Evolutionary conservation across 2,797 vertebrate species (phyloP), one percentile per base, ranked within the genome.

Genomic region (Sus cebifrons): DNA sequence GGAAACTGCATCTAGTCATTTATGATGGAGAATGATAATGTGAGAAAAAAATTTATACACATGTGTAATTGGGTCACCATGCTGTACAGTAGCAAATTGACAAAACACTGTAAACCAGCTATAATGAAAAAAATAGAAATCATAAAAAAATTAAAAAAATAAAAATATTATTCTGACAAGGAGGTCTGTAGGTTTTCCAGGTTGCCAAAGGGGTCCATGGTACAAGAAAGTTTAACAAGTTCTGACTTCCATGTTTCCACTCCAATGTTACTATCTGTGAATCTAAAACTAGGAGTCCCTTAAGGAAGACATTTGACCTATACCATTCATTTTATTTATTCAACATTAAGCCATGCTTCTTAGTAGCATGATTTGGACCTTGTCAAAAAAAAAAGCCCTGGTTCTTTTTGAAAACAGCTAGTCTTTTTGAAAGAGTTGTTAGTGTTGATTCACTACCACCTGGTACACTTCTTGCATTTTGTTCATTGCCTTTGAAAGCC

Each of bases 161-260:
- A 70, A 78, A 89, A 58, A 15, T 13, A 29, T 54, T 70, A 29
- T 65, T 40, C 6, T 49, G 23, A 81, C 36, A 65, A 83, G 17
- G 27, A 4, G 8, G 12, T 75, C 36, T 49, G 14, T 44, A 49
- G 36, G 62, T 21, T 62, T 86, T 65, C 74, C 5, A 49, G 10
- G 58, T 4, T 23, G 23, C 13, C 14, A 29, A 12, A n/a, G 58
- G 11, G 16, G 1, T 67, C 11, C 1, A 11, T 0, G 0, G 23
- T 4, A 44, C 21, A 23, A 0, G 21, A 16, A 74, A 68, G 7
- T 4, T 29, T 36, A 56, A n/a, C 32, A 52, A 29, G 5, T 36
- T 32, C 44, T n/a, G 2, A n/a, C 9, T 20, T 12, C 11, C 21
- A 27, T 0, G 0, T 20, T 7, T 36, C 23, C 0, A 36, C 6